These are phyloP conservation scores for Lycia hirtaria DNA, from an alignment of 2,888 invertebrate species.

Conservation along the genomic window DNA sequence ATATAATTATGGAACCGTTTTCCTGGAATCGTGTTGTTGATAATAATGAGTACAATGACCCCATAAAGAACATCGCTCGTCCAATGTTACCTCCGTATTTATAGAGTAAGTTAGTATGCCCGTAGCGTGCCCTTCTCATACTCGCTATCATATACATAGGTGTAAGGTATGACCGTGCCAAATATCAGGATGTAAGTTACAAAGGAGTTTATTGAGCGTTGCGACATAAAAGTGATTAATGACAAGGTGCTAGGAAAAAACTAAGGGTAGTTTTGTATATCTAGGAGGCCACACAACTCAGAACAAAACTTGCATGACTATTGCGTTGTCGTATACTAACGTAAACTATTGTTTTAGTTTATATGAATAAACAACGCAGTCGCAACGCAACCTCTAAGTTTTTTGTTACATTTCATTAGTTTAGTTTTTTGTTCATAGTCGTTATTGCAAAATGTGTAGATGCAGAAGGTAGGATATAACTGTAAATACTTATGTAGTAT, in stretches of 20 bases:
- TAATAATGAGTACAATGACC: no score
- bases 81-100: neutral
- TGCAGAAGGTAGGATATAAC: no score
- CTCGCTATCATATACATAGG: neutral
- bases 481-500: no score
- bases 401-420: no score
- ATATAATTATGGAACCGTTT: no score
- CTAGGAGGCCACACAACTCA: neutral
- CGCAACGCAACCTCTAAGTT: no score
- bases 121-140: neutral
- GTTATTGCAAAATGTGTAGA: no score
- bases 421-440: no score
- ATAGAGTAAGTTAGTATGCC: neutral
- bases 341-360: no score
- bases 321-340: neutral
- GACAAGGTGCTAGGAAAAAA: conserved; percentile 14
- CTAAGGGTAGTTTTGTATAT: conserved; percentile 8
- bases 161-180: neutral
- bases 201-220: conserved; percentile 31
- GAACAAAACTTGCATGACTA: neutral
- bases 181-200: conserved; percentile 22
- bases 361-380: no score
- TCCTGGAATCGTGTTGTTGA: no score
- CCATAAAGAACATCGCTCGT: no score
- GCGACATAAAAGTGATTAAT: conserved; percentile 32